Base-by-base conservation (phyloP, 2,797 vertebrate genomes). In the Chlorospingus semifuscus region DNA sequence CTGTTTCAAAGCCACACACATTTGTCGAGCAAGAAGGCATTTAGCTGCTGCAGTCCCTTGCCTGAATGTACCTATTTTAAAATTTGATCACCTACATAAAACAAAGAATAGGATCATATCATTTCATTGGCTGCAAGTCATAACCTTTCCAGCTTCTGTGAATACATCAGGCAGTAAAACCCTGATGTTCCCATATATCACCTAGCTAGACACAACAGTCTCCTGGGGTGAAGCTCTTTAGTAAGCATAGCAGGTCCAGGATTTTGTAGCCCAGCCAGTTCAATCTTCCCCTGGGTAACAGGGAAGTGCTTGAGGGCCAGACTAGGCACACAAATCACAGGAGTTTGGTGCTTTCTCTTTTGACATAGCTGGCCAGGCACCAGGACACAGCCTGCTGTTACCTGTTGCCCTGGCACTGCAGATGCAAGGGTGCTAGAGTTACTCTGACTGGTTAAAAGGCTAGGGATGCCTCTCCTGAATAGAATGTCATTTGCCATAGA, bases 1-100 rank as follows among this genome's bases (percentile, higher is more conserved):
- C 41, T 3, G 0, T 89, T 94, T 80, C 64, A 87, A 85, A 88
- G 81, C 70, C 52, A 84, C 10, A 17, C 29, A 53, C 29, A 7
- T 86, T 72, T 82, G 34, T 91, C 82, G 88, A 92, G 65, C 59
- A 41, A 74, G 63, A 82, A 91, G 41, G 50, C 34, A 32, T 82
- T 78, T 76, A 64, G 83, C 29, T 74, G 39, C 57, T 83, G 29
- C 27, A 88, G 65, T 60, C 22, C 27, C 56, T 82, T 91, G 41
- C 49, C 52, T 79, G 55, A 94, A 83, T 34, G 37, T 26, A 69
- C 42, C 44, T 49, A 86, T 69, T 93, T 93, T 93, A 92, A 95
- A 92, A 89, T 90, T 83, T 92, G 59, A 93, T 95, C 87, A 79
- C 77, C 74, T 82, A 79, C 77, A 91, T 94, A 87, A 94, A 94